Percentiles rank a stretch among this genome's conserved stretches.
Conservation (phyloP, 2,113 vertebrate species). For the Ascaphus truei region DNA sequence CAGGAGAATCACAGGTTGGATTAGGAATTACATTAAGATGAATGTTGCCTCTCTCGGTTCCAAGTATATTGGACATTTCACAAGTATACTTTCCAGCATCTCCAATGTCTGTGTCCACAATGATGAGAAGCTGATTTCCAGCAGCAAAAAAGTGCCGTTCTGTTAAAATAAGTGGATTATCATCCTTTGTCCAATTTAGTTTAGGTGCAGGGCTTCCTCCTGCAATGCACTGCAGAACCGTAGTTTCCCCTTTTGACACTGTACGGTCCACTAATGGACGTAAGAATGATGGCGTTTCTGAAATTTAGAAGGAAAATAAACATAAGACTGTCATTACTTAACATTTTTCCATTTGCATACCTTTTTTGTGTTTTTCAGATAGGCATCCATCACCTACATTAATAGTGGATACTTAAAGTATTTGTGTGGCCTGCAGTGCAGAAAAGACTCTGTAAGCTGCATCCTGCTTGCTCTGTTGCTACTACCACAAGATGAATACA, state of each 20-base stretch:
- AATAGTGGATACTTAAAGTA: no score
- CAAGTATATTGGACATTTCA: slow-evolving; percentile 92
- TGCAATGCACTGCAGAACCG: slow-evolving; percentile 92
- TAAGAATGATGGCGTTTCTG: slow-evolving; percentile 91
- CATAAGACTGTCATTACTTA: not conserved
- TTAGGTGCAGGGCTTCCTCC: slow-evolving; percentile 85
- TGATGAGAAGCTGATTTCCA: slow-evolving; percentile 90
- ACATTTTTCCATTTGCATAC: no score
- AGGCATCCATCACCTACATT: not conserved
- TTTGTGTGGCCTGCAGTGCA: no score
- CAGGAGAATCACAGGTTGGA: slow-evolving; percentile 86
- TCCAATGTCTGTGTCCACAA: slow-evolving; percentile 82
- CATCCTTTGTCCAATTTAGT: slow-evolving; percentile 95
- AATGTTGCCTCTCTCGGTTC: slow-evolving; percentile 85
- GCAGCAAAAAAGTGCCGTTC: slow-evolving; percentile 96
- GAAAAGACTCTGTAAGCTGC: no score
- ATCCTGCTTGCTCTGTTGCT: no score
- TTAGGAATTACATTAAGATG: slow-evolving; percentile 80
- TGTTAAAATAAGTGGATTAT: slow-evolving; percentile 80
- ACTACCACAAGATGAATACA: no score
- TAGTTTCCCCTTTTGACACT: slow-evolving; percentile 87
- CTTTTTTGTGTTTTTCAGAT: no score
- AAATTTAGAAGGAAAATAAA: not conserved
- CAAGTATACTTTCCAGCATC: slow-evolving; percentile 92
- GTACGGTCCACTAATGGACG: slow-evolving; percentile 84